These are phyloP conservation scores for Poecilobothrus nobilitatus DNA, from an alignment of 2,888 invertebrate genomes.

Conservation along the genomic window DNA sequence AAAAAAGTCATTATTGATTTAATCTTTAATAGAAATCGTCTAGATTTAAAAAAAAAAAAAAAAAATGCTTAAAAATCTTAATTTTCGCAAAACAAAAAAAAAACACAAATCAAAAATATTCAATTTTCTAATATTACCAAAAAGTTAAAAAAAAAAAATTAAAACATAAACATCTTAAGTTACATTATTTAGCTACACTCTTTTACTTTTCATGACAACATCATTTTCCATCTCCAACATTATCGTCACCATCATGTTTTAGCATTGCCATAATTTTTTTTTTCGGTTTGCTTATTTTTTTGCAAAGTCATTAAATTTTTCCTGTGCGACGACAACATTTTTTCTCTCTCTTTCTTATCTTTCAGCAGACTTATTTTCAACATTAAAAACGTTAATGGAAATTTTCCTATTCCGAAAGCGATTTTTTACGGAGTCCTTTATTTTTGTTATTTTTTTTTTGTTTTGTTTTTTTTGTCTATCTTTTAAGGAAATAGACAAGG, in stretches of 20 bases:
- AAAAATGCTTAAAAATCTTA: not conserved
- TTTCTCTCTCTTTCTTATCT: not conserved
- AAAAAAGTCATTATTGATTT: not conserved
- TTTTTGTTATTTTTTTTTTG: not conserved
- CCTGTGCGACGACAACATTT: not conserved
- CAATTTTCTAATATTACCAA: not conserved
- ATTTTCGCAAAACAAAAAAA: not conserved
- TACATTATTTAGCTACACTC: not conserved
- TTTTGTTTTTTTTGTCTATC: not conserved
- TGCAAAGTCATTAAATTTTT: slow-evolving; percentile 1
- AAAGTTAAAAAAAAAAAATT: not conserved
- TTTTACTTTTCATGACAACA: too few species aligned
- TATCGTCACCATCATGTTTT: not conserved
- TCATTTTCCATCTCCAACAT: too few species aligned
- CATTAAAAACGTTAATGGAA: slow-evolving; percentile 5
- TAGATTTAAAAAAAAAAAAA: not conserved
- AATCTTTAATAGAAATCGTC: slow-evolving; percentile 1
- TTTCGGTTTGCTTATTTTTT: not conserved
- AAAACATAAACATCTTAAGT: not conserved
- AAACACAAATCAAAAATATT: not conserved
- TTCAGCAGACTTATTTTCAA: not conserved
- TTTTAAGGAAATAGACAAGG: not conserved
- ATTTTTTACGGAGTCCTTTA: not conserved
- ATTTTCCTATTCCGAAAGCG: not conserved
- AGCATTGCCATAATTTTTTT: not conserved